Evolutionary conservation across 2,797 vertebrate species (phyloP).

Genomic region (Dermochelys coriacea): DNA sequence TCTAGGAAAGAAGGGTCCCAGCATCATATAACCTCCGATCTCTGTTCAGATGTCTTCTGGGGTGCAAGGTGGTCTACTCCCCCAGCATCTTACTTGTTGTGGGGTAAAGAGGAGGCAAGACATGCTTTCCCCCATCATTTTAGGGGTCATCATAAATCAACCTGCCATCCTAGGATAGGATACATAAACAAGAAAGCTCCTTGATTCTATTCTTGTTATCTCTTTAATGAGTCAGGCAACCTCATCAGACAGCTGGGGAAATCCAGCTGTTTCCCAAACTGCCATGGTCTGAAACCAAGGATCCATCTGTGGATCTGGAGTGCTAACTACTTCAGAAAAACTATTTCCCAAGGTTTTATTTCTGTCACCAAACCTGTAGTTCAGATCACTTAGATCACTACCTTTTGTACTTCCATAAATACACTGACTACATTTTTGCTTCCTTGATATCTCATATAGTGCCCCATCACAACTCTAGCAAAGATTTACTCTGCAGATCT

Average conservation of each 20-base stretch:
- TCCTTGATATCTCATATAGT: neutral
- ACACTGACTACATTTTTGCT: neutral
- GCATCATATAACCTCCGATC: too few species aligned
- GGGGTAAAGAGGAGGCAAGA: neutral
- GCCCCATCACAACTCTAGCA: neutral
- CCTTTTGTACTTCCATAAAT: neutral
- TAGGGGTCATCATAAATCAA: neutral
- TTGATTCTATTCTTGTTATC: neutral
- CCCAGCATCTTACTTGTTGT: neutral
- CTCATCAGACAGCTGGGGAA: neutral
- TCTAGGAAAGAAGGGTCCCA: neutral
- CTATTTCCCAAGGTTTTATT: neutral
- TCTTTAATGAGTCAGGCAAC: neutral
- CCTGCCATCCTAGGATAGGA: neutral
- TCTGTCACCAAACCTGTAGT: neutral
- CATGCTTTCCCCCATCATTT: too few species aligned
- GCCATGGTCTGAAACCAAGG: fast-evolving
- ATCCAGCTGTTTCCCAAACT: neutral
- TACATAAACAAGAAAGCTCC: neutral
- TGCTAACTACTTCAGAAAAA: neutral
- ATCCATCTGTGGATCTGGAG: neutral
- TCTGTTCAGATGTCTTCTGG: neutral
- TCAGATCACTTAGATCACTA: neutral
- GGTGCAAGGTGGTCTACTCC: too few species aligned
- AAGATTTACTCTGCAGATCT: neutral